Evolutionary conservation across 1,140 invertebrate species (phyloP).

Genomic region (Pomacea maculata): DNA sequence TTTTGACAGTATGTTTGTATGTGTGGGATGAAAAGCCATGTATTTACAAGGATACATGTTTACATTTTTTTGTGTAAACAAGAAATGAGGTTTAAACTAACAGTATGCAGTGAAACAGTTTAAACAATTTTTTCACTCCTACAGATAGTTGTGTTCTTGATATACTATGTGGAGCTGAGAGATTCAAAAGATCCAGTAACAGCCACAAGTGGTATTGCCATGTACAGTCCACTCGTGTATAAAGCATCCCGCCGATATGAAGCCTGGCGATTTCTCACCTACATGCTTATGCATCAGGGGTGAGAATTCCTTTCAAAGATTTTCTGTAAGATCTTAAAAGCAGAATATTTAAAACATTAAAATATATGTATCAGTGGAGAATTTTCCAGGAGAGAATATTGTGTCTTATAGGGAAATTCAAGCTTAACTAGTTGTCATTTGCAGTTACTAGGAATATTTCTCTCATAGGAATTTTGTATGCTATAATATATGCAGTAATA

Average conservation of each 20-base stretch:
- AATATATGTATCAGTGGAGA: conserved; percentile 34
- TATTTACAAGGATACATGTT: too few species aligned
- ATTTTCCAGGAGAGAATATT: too few species aligned
- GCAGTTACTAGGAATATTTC: too few species aligned
- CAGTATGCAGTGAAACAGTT: too few species aligned
- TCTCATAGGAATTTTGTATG: too few species aligned
- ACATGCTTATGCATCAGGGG: conserved; percentile 98
- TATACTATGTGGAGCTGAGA: conserved; percentile 63
- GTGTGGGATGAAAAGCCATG: too few species aligned
- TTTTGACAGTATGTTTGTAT: too few species aligned
- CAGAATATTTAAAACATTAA: not conserved
- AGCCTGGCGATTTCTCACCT: conserved; percentile 87
- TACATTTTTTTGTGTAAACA: too few species aligned
- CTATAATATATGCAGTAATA: too few species aligned
- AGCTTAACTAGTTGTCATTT: too few species aligned
- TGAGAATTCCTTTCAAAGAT: conserved; percentile 54
- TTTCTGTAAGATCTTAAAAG: not conserved
- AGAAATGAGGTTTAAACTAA: too few species aligned
- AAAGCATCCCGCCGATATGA: conserved; percentile 87
- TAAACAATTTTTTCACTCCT: not conserved
- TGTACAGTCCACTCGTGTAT: conserved; percentile 79
- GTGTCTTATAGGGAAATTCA: too few species aligned
- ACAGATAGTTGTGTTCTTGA: conserved; percentile 66
- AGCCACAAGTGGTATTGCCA: conserved; percentile 53
- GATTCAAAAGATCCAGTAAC: conserved; percentile 48